A percentile compares a stretch with the other conserved stretches of the same genome.
These are phyloP conservation scores for Valencia hispanica DNA, from an alignment of 2,797 vertebrate genomes.

Conservation along the genomic window DNA sequence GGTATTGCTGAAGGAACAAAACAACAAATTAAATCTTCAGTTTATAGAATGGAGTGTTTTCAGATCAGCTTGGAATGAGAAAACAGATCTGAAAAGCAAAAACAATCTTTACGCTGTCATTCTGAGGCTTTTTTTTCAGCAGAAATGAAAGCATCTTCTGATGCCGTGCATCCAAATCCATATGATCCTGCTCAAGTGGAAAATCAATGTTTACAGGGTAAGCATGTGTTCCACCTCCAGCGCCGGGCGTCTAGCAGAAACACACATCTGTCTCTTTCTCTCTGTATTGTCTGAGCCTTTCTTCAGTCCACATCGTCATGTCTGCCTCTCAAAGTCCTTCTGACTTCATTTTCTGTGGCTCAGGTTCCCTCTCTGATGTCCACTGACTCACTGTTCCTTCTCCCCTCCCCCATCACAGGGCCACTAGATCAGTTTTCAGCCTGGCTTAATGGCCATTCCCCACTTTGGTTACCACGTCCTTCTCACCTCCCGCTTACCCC, in stretches of 20 bases:
- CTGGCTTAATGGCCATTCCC: conserved; percentile 57
- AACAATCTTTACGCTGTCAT: background rate
- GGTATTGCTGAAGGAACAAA: background rate
- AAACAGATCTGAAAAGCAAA: background rate
- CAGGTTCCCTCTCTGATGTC: conserved; percentile 55
- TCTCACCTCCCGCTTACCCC: conserved; percentile 69
- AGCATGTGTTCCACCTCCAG: conserved; percentile 45
- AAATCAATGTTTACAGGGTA: conserved; percentile 67
- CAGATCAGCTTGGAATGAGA: background rate
- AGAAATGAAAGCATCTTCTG: conserved; percentile 14
- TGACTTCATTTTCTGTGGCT: conserved; percentile 31
- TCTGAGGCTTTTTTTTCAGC: background rate
- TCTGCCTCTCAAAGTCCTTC: conserved; percentile 14
- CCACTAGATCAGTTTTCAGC: conserved; percentile 75
- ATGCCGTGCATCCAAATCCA: conserved; percentile 27
- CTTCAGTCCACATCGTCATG: conserved; percentile 24
- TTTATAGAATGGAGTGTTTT: background rate
- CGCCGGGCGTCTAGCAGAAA: conserved; percentile 32
- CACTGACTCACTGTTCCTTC: conserved; percentile 25
- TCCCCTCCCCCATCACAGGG: conserved; percentile 54
- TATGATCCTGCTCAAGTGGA: conserved; percentile 44
- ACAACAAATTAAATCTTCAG: background rate
- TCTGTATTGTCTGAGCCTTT: conserved; percentile 26
- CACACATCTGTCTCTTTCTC: conserved; percentile 42
- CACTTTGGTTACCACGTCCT: conserved; percentile 71